These are phyloP conservation scores for Cynaeus angustus DNA, from an alignment of 2,888 invertebrate genomes.

Conservation along the genomic window DNA sequence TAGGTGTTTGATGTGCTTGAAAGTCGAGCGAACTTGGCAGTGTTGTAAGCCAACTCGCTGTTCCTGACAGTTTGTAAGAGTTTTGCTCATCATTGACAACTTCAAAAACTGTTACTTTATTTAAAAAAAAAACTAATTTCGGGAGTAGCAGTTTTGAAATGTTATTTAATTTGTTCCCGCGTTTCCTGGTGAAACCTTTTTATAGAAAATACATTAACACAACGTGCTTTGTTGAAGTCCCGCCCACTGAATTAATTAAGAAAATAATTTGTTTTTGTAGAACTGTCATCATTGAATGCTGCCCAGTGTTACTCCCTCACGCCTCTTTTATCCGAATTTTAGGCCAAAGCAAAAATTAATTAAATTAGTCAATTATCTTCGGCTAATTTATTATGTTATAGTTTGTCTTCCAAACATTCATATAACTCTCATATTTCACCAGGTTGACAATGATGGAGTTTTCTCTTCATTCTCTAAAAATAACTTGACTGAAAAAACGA, in stretches of 20 bases:
- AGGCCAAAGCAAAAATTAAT: no score
- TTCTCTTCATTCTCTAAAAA: conserved; percentile 8
- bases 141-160: no score
- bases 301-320: no score
- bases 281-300: neutral
- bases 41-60: no score
- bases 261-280: neutral
- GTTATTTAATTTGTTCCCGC: neutral
- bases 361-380: no score
- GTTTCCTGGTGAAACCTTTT: conserved; percentile 1
- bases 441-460: conserved; percentile 15
- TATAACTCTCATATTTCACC: neutral
- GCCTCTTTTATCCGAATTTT: no score
- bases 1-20: neutral
- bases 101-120: neutral
- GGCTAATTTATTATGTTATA: no score
- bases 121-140: neutral
- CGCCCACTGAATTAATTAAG: conserved; percentile 2
- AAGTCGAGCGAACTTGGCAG: no score
- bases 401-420: neutral
- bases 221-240: conserved; percentile 1
- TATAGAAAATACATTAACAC: neutral
- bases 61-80: neutral
- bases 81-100: neutral
- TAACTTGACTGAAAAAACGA: conserved; percentile 7